These are phyloP conservation scores for Ametastegia equiseti DNA, from an alignment of 2,888 invertebrate genomes.

Conservation along the genomic window DNA sequence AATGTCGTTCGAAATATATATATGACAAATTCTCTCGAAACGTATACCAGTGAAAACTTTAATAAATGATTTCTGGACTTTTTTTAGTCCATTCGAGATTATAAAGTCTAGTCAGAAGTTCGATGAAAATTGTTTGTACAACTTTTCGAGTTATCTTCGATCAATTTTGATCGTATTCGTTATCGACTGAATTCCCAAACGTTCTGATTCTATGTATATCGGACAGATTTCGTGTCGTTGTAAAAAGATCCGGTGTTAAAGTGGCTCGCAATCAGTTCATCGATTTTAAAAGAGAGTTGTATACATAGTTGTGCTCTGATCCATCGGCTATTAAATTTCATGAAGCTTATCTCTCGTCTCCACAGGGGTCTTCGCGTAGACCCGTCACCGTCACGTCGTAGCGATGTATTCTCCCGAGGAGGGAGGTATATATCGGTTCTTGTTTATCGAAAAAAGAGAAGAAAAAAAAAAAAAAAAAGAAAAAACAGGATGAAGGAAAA, in stretches of 20 bases:
- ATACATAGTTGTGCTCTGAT: neutral
- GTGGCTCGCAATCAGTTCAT: neutral
- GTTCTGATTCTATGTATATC: neutral
- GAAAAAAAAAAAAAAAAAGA: no score
- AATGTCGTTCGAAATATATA: no score
- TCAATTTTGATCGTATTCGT: neutral
- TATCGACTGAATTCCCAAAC: neutral
- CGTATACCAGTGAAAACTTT: no score
- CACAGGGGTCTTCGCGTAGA: neutral
- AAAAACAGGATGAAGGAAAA: no score
- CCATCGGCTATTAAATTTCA: neutral
- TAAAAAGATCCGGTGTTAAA: neutral
- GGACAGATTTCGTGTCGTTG: neutral
- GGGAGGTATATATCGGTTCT: constrained; percentile 16
- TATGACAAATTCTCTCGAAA: no score
- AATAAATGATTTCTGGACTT: no score
- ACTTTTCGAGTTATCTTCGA: no score
- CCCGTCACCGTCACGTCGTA: constrained; percentile 22
- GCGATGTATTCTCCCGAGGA: neutral
- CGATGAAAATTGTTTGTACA: no score
- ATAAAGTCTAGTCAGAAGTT: no score
- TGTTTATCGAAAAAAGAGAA: constrained; percentile 24
- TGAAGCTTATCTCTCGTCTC: constrained; percentile 14
- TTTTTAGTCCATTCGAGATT: no score
- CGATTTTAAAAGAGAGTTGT: neutral